Conservation (phyloP, 2,797 vertebrate genomes). For the Apogon hyalosoma region DNA sequence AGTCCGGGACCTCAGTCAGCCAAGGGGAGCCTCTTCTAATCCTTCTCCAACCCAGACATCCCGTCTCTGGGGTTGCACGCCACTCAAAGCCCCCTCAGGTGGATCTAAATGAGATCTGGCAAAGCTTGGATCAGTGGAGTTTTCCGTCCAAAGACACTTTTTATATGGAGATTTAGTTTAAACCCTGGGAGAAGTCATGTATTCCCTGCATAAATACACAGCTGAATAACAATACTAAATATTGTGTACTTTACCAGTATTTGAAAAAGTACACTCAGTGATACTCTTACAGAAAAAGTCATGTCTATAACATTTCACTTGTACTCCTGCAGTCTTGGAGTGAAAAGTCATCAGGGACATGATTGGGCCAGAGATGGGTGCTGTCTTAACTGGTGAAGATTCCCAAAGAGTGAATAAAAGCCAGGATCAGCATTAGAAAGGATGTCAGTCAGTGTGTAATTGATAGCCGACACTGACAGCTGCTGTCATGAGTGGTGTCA, state of each 20-base stretch:
- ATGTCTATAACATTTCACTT: not conserved
- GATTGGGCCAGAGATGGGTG: slow-evolving; percentile 16
- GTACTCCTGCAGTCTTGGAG: not conserved
- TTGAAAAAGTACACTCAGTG: slow-evolving; percentile 1
- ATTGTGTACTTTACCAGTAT: not conserved
- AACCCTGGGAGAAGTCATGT: slow-evolving; percentile 48
- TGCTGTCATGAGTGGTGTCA: slow-evolving; percentile 66
- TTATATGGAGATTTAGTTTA: slow-evolving; percentile 56
- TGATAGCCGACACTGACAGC: slow-evolving; percentile 64
- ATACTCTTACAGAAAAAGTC: slow-evolving; percentile 1
- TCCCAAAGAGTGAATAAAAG: slow-evolving; percentile 48
- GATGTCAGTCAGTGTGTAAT: slow-evolving; percentile 61
- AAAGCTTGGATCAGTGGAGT: slow-evolving; percentile 74
- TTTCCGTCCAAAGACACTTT: slow-evolving; percentile 56
- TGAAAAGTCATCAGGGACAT: not conserved
- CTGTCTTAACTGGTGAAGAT: slow-evolving; percentile 16
- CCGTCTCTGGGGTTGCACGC: slow-evolving; percentile 64
- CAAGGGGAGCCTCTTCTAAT: slow-evolving; percentile 68
- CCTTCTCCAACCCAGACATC: slow-evolving; percentile 68
- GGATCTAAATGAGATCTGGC: slow-evolving; percentile 80
- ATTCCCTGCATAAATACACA: slow-evolving; percentile 20
- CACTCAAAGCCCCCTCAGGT: slow-evolving; percentile 66
- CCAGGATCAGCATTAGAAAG: slow-evolving; percentile 16
- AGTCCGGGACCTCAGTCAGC: slow-evolving; percentile 39
- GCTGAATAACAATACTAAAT: slow-evolving; percentile 14